Conservation (phyloP, 2,113 vertebrate genomes). For the Sphaerodactylus townsendi region DNA sequence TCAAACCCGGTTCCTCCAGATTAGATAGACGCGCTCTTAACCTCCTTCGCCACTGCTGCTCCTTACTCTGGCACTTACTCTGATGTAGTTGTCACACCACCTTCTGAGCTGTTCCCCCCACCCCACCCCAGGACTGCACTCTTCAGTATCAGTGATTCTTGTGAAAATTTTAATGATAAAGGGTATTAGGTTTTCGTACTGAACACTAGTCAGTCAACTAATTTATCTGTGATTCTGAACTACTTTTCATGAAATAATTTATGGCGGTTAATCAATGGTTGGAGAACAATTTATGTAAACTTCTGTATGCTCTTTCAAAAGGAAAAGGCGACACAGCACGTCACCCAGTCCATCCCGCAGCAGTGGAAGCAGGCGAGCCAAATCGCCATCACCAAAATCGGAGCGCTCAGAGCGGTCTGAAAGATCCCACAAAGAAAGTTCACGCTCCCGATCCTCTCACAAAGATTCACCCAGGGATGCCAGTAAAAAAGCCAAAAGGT, state of each 20-base stretch:
- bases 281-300: neutral
- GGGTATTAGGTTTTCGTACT: neutral
- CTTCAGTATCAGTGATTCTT: neutral
- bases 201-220: neutral
- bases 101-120: no score
- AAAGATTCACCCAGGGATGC: slow-evolving; percentile 94
- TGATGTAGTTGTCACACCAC: no score
- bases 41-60: no score
- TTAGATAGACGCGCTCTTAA: no score
- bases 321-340: slow-evolving; percentile 91
- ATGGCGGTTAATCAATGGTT: neutral
- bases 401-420: slow-evolving; percentile 90
- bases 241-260: neutral
- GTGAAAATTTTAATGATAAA: neutral
- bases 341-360: slow-evolving; percentile 92
- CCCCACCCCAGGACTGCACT: no score
- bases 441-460: slow-evolving; percentile 86
- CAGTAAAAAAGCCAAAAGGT: slow-evolving; percentile 95
- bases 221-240: neutral
- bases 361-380: slow-evolving; percentile 84
- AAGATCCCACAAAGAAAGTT: slow-evolving; percentile 92
- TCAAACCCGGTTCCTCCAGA: no score
- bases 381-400: slow-evolving; percentile 92
- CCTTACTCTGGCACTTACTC: no score
- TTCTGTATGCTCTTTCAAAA: slow-evolving; percentile 48